Evolutionary conservation across 1,140 invertebrate genomes (phyloP).

Genomic region (Cardiocondyla obscurior): DNA sequence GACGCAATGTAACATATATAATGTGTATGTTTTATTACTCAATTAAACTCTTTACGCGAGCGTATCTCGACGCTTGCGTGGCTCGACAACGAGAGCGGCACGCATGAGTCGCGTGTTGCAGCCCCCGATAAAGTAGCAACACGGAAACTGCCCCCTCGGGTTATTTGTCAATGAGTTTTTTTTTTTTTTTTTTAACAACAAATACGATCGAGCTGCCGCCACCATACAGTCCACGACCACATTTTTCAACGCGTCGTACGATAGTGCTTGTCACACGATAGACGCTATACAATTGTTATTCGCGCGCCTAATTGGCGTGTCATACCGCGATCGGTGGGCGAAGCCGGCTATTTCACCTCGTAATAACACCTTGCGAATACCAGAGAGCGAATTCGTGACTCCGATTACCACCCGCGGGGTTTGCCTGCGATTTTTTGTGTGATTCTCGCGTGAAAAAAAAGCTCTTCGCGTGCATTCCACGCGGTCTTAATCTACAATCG

Average conservation of each 20-base stretch:
- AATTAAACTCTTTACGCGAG: constrained; percentile 58
- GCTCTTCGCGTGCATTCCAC: background rate
- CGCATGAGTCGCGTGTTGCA: constrained; percentile 71
- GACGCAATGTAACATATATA: constrained; percentile 37
- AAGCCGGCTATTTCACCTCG: constrained; percentile 6
- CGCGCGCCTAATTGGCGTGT: constrained; percentile 30
- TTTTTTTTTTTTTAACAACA: constrained; percentile 40
- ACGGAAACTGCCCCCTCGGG: constrained; percentile 29
- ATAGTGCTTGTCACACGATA: background rate
- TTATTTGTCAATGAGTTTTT: constrained; percentile 70
- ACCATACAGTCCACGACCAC: background rate
- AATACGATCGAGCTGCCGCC: constrained; percentile 36
- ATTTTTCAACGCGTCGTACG: background rate
- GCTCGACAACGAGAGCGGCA: constrained; percentile 42
- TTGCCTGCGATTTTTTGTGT: background rate
- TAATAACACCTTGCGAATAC: constrained; percentile 43
- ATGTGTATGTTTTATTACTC: constrained; percentile 68
- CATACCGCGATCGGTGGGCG: background rate
- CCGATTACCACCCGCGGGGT: background rate
- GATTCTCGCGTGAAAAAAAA: background rate
- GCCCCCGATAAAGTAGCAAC: constrained; percentile 62
- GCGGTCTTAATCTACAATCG: constrained; percentile 29
- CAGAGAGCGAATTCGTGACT: background rate
- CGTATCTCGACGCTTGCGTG: constrained; percentile 47
- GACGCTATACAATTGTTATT: background rate